A percentile compares a stretch with the other conserved stretches of the same genome.
phyloP scores from a whole-genome alignment of 2,888 invertebrate genomes.

The Dendrolimus pini region DNA sequence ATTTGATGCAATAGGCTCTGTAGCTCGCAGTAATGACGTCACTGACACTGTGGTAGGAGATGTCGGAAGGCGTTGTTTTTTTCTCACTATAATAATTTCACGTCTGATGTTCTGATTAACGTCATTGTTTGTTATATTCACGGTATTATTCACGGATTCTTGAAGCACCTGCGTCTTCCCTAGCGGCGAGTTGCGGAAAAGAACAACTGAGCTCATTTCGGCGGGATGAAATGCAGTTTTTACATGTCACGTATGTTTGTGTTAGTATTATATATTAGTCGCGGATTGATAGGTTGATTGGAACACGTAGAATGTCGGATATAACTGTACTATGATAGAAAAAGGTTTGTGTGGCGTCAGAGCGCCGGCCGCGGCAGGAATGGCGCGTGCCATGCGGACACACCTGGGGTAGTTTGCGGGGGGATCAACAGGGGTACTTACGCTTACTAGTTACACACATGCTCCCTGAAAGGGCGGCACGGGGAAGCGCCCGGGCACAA shows the following conservation, averaged over 20 bases:
- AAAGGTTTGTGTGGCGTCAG: conserved; percentile 59
- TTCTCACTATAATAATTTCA: conserved; percentile 74
- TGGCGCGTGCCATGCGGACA: conserved; percentile 71
- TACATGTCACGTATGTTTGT: conserved; percentile 58
- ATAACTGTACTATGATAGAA: conserved; percentile 28
- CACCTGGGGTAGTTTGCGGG: conserved; percentile 71
- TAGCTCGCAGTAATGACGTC: conserved; percentile 57
- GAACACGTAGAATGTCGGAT: conserved; percentile 35
- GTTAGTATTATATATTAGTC: conserved; percentile 28
- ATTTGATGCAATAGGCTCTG: conserved; percentile 43
- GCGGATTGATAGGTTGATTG: conserved; percentile 28
- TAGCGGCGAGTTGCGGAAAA: conserved; percentile 76
- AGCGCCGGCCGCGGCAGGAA: conserved; percentile 66
- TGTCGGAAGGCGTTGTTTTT: conserved; percentile 58
- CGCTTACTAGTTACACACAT: conserved; percentile 75
- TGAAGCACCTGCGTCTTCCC: conserved; percentile 80
- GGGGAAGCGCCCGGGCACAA: conserved; percentile 21
- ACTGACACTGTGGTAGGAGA: conserved; percentile 58
- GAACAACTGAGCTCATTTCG: conserved; percentile 76
- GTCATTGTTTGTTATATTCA: conserved; percentile 70
- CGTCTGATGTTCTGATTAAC: conserved; percentile 48
- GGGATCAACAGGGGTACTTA: conserved; percentile 75
- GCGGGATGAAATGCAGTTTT: conserved; percentile 46
- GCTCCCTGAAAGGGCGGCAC: conserved; percentile 65
- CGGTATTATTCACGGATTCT: conserved; percentile 78